Evolutionary conservation across 1,140 invertebrate genomes (phyloP).

Genomic region (Camponotus pennsylvanicus): DNA sequence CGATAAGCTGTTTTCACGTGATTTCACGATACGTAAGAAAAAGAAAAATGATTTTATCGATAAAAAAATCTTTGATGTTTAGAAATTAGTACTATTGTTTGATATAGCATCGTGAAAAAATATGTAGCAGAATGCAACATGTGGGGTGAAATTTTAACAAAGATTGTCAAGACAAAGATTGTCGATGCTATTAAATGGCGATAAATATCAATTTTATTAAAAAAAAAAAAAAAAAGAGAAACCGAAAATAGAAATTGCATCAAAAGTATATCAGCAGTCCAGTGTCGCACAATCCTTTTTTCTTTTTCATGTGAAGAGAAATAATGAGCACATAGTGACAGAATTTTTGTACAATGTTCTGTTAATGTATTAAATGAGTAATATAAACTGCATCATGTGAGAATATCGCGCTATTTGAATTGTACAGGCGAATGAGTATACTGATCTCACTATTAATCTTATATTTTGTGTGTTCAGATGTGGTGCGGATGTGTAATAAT

Average conservation of each 20-base stretch:
- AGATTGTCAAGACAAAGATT: constrained; percentile 47
- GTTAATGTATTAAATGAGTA: constrained; percentile 53
- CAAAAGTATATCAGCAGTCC: constrained; percentile 1
- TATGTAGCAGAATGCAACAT: background rate
- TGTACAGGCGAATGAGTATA: constrained; percentile 20
- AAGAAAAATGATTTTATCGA: constrained; percentile 33
- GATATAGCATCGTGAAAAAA: constrained; percentile 30
- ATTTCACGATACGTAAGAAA: constrained; percentile 10
- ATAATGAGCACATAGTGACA: background rate
- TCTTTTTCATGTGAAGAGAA: background rate
- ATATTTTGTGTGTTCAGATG: constrained; percentile 57
- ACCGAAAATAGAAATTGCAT: constrained; percentile 33
- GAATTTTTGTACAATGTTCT: constrained; percentile 44
- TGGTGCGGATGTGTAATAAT: constrained; percentile 60
- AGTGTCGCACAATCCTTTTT: background rate
- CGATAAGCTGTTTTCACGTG: background rate
- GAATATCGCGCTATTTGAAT: constrained; percentile 46
- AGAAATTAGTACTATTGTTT: constrained; percentile 48
- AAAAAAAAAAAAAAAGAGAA: constrained; percentile 53
- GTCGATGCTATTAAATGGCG: constrained; percentile 37
- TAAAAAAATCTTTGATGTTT: constrained; percentile 49
- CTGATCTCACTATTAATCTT: constrained; percentile 71
- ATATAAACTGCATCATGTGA: constrained; percentile 29
- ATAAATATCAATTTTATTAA: constrained; percentile 65
- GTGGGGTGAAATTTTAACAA: constrained; percentile 48